Evolutionary conservation across 2,888 invertebrate genomes (phyloP).

Genomic region (Campopleginae sp.): DNA sequence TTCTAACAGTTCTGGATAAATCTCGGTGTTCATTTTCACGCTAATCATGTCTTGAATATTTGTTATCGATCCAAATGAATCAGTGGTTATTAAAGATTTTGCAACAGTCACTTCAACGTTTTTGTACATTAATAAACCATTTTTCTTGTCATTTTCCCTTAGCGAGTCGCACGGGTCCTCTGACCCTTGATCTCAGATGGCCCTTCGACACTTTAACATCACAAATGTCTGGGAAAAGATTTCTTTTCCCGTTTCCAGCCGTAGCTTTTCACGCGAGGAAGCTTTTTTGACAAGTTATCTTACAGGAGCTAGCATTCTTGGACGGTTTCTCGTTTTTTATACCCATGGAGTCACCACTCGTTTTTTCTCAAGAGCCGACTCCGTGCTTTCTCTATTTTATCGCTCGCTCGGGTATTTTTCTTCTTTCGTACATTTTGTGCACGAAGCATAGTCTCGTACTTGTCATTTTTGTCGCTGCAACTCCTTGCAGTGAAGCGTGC

Average conservation of each 20-base stretch:
- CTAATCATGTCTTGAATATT: constrained; percentile 4
- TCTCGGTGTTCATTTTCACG: background rate
- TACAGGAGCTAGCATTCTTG: constrained; percentile 5
- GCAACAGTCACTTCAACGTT: background rate
- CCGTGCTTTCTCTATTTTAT: constrained; percentile 48
- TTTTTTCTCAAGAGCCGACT: constrained; percentile 10
- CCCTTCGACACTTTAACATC: background rate
- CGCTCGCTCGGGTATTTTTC: constrained; percentile 27
- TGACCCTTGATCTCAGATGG: background rate
- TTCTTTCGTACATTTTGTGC: constrained; percentile 11
- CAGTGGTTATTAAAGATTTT: background rate
- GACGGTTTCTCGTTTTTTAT: constrained; percentile 23
- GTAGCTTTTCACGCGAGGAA: constrained; percentile 21
- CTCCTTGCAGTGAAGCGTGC: constrained; percentile 38
- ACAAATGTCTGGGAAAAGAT: constrained; percentile 21
- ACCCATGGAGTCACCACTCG: background rate
- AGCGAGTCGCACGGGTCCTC: background rate
- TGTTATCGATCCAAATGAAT: background rate
- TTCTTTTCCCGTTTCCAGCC: constrained; percentile 23
- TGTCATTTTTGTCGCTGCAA: constrained; percentile 23
- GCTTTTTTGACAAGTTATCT: constrained; percentile 52
- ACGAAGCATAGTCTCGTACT: background rate
- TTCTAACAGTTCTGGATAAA: background rate
- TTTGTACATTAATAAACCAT: background rate
- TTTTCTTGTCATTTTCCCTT: background rate